Evolutionary conservation across 2,888 invertebrate species (phyloP).

Genomic region (Zele albiditarsus): DNA sequence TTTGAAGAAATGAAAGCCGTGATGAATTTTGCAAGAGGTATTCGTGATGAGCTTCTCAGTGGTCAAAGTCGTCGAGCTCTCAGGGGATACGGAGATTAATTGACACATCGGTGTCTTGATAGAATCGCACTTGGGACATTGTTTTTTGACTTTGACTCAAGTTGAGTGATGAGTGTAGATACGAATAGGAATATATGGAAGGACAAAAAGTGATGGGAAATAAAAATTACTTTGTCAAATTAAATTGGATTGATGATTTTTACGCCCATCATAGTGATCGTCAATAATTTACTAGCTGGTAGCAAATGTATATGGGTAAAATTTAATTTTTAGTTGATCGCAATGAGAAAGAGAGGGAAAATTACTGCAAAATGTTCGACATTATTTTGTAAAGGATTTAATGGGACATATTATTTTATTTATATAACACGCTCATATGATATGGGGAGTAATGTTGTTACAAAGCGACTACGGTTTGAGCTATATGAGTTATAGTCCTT

Average conservation of each 20-base stretch:
- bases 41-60: neutral
- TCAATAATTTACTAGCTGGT: neutral
- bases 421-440: neutral
- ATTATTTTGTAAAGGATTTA: neutral
- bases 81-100: constrained; percentile 65
- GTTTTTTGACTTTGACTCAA: constrained; percentile 47
- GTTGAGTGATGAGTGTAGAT: constrained; percentile 70
- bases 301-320: too few species aligned
- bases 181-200: neutral
- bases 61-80: constrained; percentile 46
- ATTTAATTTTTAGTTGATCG: too few species aligned
- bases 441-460: neutral
- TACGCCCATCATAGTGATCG: neutral
- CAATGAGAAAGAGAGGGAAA: too few species aligned
- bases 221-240: neutral
- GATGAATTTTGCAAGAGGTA: neutral
- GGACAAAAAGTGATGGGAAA: too few species aligned
- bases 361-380: too few species aligned
- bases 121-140: constrained; percentile 50
- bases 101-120: constrained; percentile 70
- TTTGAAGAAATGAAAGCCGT: neutral
- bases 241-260: neutral
- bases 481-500: constrained; percentile 74
- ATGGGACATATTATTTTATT: neutral
- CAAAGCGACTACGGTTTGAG: neutral